Conservation (phyloP, 2,113 vertebrate species). For the Pituophis catenifer region DNA sequence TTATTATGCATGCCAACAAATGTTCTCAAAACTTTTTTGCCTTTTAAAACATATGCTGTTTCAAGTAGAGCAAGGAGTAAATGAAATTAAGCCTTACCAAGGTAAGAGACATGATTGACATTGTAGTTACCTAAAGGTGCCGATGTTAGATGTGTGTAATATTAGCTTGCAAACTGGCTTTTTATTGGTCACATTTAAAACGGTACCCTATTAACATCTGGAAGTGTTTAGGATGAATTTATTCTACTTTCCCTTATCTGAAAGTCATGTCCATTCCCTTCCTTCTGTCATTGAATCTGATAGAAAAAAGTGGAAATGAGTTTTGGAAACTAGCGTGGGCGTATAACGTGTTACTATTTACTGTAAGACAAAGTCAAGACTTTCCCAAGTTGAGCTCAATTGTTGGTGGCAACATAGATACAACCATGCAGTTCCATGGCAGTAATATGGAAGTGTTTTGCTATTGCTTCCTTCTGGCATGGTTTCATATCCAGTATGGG, state of each 20-base stretch:
- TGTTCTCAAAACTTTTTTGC: not conserved
- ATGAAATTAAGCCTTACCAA: not conserved
- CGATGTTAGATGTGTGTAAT: not conserved
- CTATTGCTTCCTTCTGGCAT: not conserved
- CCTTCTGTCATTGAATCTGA: not conserved
- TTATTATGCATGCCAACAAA: not conserved
- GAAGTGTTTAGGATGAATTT: not conserved
- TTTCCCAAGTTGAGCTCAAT: not conserved
- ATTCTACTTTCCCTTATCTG: not conserved
- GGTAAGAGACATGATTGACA: not conserved
- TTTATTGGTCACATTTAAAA: not conserved
- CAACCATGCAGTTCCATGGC: not conserved
- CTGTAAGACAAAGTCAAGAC: not conserved
- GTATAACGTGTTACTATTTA: rapidly evolving
- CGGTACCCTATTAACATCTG: not conserved
- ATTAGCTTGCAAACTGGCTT: not conserved
- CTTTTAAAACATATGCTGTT: not conserved
- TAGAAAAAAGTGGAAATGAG: not conserved
- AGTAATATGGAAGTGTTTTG: not conserved
- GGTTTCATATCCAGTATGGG: not conserved
- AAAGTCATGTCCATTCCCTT: not conserved
- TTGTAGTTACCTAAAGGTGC: not conserved
- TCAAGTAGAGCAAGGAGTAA: not conserved
- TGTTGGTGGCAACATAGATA: not conserved
- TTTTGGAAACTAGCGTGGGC: not conserved